A percentile compares a stretch with the other conserved stretches of the same genome.
Evolutionary conservation across 2,888 invertebrate species (phyloP).

Genomic region (Vandiemenella viatica): DNA sequence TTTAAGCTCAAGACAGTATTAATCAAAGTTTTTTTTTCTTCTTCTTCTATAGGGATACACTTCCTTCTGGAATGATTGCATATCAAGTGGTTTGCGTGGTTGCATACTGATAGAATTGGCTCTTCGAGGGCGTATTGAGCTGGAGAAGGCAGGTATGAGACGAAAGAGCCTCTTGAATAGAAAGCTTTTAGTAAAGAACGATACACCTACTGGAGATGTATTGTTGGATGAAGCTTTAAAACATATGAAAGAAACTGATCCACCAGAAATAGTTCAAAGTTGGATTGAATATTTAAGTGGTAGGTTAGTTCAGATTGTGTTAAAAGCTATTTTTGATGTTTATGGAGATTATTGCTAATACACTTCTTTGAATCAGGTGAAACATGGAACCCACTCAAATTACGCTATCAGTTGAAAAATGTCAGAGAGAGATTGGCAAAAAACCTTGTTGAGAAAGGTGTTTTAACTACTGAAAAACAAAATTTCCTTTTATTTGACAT

Average conservation of each 20-base stretch:
- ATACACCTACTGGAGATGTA: conserved; percentile 94
- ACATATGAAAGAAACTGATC: conserved; percentile 96
- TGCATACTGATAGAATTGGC: conserved; percentile 97
- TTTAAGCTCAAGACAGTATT: no score
- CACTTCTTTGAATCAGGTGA: conserved; percentile 50
- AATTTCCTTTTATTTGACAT: conserved; percentile 99
- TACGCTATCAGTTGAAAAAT: conserved; percentile 95
- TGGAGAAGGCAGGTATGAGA: conserved; percentile 94
- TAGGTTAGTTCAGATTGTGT: conserved; percentile 28
- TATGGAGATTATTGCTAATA: background rate
- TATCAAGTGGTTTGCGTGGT: conserved; percentile 94
- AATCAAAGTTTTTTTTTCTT: no score
- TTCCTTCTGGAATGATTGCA: conserved; percentile 99
- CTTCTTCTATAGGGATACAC: conserved; percentile 72
- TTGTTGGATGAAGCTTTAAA: conserved; percentile 86
- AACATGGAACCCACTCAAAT: conserved; percentile 98
- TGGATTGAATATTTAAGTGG: conserved; percentile 99
- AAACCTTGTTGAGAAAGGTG: conserved; percentile 98
- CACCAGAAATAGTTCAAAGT: conserved; percentile 91
- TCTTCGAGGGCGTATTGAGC: conserved; percentile 82
- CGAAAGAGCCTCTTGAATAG: conserved; percentile 79
- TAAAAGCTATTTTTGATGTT: background rate
- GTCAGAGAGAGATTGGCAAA: conserved; percentile 97
- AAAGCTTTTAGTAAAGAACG: conserved; percentile 67
- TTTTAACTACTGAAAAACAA: conserved; percentile 97